Conservation (phyloP, 2,888 invertebrate species). For the Argyra leucocephala region DNA sequence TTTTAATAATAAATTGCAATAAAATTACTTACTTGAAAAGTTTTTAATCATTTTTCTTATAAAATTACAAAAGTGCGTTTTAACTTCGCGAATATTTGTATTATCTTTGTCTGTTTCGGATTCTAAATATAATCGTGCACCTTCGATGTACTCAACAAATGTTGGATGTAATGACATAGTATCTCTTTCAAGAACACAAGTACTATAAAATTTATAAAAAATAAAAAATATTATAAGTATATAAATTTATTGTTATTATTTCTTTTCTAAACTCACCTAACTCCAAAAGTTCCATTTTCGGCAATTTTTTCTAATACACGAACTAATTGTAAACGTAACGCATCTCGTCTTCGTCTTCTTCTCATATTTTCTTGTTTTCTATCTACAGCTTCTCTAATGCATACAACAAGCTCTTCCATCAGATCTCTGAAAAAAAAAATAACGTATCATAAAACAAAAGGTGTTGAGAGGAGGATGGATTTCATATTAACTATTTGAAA, state of each 20-base stretch:
- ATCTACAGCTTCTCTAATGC: slow-evolving; percentile 92
- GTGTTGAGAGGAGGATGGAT: no score
- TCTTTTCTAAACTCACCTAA: slow-evolving; percentile 45
- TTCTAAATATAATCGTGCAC: slow-evolving; percentile 81
- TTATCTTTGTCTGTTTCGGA: slow-evolving; percentile 90
- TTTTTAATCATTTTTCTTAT: slow-evolving; percentile 87
- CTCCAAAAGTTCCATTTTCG: slow-evolving; percentile 79
- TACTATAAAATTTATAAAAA: slow-evolving; percentile 45
- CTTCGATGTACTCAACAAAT: slow-evolving; percentile 91
- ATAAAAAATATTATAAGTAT: slow-evolving; percentile 7
- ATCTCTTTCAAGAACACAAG: slow-evolving; percentile 73
- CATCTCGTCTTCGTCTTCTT: slow-evolving; percentile 79
- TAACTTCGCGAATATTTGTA: slow-evolving; percentile 75
- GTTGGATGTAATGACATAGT: slow-evolving; percentile 75
- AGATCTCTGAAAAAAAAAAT: slow-evolving; percentile 59
- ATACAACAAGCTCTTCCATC: slow-evolving; percentile 86
- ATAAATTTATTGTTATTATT: background rate
- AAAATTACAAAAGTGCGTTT: slow-evolving; percentile 89
- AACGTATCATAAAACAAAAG: no score
- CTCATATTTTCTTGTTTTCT: slow-evolving; percentile 95
- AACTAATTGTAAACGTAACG: slow-evolving; percentile 81
- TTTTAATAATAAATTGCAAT: background rate
- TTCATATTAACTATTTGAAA: no score
- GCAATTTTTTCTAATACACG: slow-evolving; percentile 87
- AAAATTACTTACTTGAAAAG: slow-evolving; percentile 65